These are phyloP conservation scores for Liodrosophila aerea DNA, from an alignment of 2,888 invertebrate genomes.

Conservation along the genomic window DNA sequence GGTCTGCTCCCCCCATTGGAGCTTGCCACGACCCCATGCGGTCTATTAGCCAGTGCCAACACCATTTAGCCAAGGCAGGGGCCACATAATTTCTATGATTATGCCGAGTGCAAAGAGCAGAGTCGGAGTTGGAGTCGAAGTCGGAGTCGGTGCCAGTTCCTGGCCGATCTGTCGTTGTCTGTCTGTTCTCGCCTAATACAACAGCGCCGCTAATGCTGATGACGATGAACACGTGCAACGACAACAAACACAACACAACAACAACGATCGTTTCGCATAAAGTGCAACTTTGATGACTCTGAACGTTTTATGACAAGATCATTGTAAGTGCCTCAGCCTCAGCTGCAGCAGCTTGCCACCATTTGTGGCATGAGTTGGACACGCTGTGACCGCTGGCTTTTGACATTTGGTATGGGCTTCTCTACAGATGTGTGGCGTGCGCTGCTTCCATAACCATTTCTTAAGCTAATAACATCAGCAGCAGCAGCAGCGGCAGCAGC, in stretches of 20 bases:
- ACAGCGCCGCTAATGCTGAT: slow-evolving; percentile 73
- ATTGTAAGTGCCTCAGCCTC: slow-evolving; percentile 46
- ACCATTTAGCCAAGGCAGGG: slow-evolving; percentile 52
- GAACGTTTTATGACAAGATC: slow-evolving; percentile 77
- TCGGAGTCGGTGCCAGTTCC: neutral
- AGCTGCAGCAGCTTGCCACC: slow-evolving; percentile 12
- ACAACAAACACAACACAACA: slow-evolving; percentile 34
- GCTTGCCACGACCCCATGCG: slow-evolving; percentile 51
- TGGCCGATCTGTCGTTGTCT: slow-evolving; percentile 20
- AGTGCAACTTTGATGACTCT: slow-evolving; percentile 76
- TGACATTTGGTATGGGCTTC: slow-evolving; percentile 50
- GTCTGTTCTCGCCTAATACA: slow-evolving; percentile 74
- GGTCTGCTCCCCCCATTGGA: neutral
- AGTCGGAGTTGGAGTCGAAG: neutral
- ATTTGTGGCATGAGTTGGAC: slow-evolving; percentile 40
- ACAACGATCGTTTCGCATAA: slow-evolving; percentile 69
- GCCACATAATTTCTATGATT: slow-evolving; percentile 69
- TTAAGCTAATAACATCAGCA: slow-evolving; percentile 68
- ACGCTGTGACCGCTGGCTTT: slow-evolving; percentile 69
- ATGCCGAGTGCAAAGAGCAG: slow-evolving; percentile 61
- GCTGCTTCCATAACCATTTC: slow-evolving; percentile 70
- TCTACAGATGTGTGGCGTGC: slow-evolving; percentile 55
- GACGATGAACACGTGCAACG: slow-evolving; percentile 71
- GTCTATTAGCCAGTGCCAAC: slow-evolving; percentile 66
- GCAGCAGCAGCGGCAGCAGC: slow-evolving; percentile 43